Base-by-base conservation (phyloP, 2,797 vertebrate species). In the Percopsis omiscomaycus region DNA sequence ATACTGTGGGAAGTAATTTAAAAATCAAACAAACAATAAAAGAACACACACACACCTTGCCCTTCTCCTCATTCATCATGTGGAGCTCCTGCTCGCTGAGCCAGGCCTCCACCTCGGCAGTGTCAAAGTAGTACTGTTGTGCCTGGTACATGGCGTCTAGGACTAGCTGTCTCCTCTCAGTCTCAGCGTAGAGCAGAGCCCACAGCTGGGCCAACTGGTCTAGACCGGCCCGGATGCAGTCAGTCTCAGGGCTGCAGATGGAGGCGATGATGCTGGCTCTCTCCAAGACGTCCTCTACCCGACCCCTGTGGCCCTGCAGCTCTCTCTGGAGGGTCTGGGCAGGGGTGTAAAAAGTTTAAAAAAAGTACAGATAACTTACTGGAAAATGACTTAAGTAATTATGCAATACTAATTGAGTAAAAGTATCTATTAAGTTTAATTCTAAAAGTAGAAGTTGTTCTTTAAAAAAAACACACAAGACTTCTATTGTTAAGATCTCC, bases 61-160 rank as follows among this genome's bases (percentile, higher is more conserved):
- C 97, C 82, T 94, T 98, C 86, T 98, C 96, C 65, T 98, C 94
- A 28, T 92, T 96, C 96, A 98, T 96, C 94, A 98, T 92, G 62
- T 97, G 93, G 69, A 98, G 92, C 88, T 98, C 97, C 71, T 98
- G 96, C 82, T 98, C 96, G 0, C 96, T 95, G 64, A 98, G 89
- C 97, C 97, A 98, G 28, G 96, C 88, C 86, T 98, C 96, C 82
- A 96, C 96, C 81, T 98, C 96, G 0, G 92, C 93, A 3, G 94
- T 93, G 48, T 98, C 96, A 0, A 95, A 96, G 91, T 94, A 96
- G 81, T 96, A 98, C 78, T 97, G 96, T 82, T 98, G 94, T 55
- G 95, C 94, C 72, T 95, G 96, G 89, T 94, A 96, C 91, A 95
- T 93, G 75, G 94, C 93, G 0, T 96, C 95, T 79, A 98, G 85